These are phyloP conservation scores for Lithophane leautieri DNA, from an alignment of 2,888 invertebrate species.

Conservation along the genomic window DNA sequence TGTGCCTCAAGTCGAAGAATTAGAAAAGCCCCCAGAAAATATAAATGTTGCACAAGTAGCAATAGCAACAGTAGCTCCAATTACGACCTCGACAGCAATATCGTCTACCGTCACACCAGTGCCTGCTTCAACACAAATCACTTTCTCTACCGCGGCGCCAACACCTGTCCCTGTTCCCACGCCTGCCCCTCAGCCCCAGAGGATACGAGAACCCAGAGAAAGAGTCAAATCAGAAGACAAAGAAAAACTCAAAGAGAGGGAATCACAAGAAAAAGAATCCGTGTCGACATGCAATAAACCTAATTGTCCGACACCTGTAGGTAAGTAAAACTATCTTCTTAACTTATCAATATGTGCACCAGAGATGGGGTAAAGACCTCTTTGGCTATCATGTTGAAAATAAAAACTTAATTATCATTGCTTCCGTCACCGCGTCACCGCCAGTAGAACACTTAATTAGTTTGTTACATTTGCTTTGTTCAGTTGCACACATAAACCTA, in stretches of 20 bases:
- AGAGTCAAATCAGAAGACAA: constrained; percentile 77
- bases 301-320: constrained; percentile 78
- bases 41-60: constrained; percentile 55
- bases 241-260: constrained; percentile 70
- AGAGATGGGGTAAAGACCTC: neutral
- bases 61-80: constrained; percentile 54
- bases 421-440: constrained; percentile 8
- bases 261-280: constrained; percentile 68
- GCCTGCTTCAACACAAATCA: constrained; percentile 51
- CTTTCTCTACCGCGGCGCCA: constrained; percentile 46
- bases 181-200: constrained; percentile 77
- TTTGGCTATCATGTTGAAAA: constrained; percentile 1
- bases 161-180: constrained; percentile 50
- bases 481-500: constrained; percentile 34
- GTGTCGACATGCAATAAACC: constrained; percentile 62
- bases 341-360: constrained; percentile 6
- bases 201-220: constrained; percentile 79
- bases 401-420: constrained; percentile 20
- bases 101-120: constrained; percentile 55
- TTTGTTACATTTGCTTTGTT: constrained; percentile 35
- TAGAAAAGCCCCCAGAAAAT: constrained; percentile 73
- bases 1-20: constrained; percentile 81
- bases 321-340: constrained; percentile 72
- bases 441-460: constrained; percentile 28
- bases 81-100: constrained; percentile 57